Evolutionary conservation across 2,888 invertebrate species (phyloP).

Genomic region (Sussaba pulchella): DNA sequence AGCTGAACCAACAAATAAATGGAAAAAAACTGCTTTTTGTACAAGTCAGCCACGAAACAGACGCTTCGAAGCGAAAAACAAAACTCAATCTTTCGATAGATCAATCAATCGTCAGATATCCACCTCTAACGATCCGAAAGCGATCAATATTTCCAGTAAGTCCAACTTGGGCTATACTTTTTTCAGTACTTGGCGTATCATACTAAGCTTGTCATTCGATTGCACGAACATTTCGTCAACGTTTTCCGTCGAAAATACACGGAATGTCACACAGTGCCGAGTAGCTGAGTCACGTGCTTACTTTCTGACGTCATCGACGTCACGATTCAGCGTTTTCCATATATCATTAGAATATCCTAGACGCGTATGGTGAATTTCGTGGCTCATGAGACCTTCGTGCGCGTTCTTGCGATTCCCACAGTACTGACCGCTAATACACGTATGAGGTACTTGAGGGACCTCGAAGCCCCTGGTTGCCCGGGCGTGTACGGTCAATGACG

Average conservation of each 20-base stretch:
- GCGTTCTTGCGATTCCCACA: constrained; percentile 57
- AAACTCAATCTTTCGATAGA: no score
- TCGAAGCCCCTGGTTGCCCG: constrained; percentile 61
- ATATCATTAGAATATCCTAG: constrained; percentile 8
- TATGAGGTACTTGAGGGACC: constrained; percentile 62
- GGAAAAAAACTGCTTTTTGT: no score
- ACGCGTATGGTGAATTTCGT: constrained; percentile 48
- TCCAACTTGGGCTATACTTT: no score
- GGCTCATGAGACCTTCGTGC: constrained; percentile 27
- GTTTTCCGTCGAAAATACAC: not conserved
- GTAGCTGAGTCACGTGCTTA: not conserved
- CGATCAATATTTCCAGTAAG: no score
- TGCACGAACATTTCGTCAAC: no score
- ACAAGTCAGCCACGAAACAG: no score
- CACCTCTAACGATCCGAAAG: no score
- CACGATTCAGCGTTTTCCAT: constrained; percentile 13
- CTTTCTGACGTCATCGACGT: constrained; percentile 21
- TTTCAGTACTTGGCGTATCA: no score
- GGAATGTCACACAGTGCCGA: not conserved
- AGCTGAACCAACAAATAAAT: no score
- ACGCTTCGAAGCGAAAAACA: no score
- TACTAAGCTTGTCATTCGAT: no score
- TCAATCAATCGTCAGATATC: no score
- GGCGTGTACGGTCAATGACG: constrained; percentile 69
- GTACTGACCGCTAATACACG: constrained; percentile 66